Base-by-base conservation (phyloP, 2,888 invertebrate species). In the Corythucha ciliata region DNA sequence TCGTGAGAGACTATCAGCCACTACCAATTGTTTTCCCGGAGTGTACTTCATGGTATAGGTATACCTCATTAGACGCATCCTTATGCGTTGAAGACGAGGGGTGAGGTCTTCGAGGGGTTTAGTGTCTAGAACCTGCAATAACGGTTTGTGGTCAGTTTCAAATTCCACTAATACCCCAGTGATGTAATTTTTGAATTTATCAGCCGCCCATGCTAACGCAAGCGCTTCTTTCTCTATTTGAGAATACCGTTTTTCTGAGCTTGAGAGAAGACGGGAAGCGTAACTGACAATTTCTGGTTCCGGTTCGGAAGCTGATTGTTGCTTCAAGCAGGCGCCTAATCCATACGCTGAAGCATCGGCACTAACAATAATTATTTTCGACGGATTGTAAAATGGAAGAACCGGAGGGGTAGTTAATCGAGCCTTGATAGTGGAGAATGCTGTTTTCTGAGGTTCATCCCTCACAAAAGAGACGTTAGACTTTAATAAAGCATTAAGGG, bases 401-500 rank as follows among this genome's bases (percentile, higher is more conserved):
- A n/a, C n/a, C 10, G 45, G 45, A 27, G 45, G 22, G 12, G 45
- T 32, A 4, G 45, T 18, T 14, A 45, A 22, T 32, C 27, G 16
- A 20, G 27, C 4, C 21, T 54, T 51, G 25, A 48, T 44, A 12
- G 39, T 40, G 10, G 45, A 7, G 33, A 55, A 49, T 21, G 39
- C 26, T 18, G 37, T 20, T 32, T 37, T 16, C 21, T 54, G 48
- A 18, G 16, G 18, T 8, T 10, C 14, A 4, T 3, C 40, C 54
- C 54, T 48, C 6, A 36, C 25, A 20, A 36, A 52, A 5, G 44
- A 40, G 14, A 14, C 32, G 25, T 48, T 46, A 5, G 48, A 52
- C 25, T 51, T 56, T 1, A 55, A 14, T 4, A 55, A 12, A 3
- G 29, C 33, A 10, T 33, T 52, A 20, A 57, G 22, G 10, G 48